Evolutionary conservation across 2,113 vertebrate genomes (phyloP), one percentile per base, ranked within the genome.

Genomic region (Oncorhynchus gorbuscha): DNA sequence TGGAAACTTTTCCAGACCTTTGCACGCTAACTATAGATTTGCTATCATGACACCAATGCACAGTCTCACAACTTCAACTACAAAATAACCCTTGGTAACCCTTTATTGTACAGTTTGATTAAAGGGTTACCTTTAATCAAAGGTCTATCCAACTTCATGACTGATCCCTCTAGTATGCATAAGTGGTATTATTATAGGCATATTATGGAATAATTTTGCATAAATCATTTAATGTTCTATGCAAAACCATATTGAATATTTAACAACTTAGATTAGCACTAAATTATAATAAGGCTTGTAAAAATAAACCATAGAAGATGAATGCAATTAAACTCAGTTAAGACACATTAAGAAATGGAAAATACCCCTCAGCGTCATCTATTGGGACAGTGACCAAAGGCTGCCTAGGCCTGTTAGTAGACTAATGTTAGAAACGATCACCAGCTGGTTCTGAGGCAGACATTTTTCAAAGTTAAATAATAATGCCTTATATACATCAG

Each of bases 121-220:
- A 45, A 45, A 11, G 39, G 39, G 9, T 11, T 26, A n/a, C 3
- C 18, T 64, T 28, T 28, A 28, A 28, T 28, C 28, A 28, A 28
- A 3, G 39, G 55, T 18, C 55, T 58, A 4, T 20, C 55, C 55
- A 20, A 58, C 55, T 85, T 76, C 85, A 86, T 83, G 82, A 84
- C 81, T 82, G 69, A 84, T 81, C 71, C 24, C 32, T 84, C 71
- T 77, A 69, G 70, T 82, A 66, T 81, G 78, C 39, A 45, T 45
- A 45, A 76, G 51, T 81, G 77, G 49, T 79, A 62, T 89, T 81
- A 83, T 87, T 85, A 75, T 45, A 58, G n/a, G 72, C 79, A 70
- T 82, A 71, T 80, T 84, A 69, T 58, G 39, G 39, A 51, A 77
- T 65, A 70, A 73, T 86, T 81, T 83, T 72, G 81, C 73, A 80